These are phyloP conservation scores for Branchinecta lynchi DNA, from an alignment of 1,140 invertebrate genomes.

Conservation along the genomic window DNA sequence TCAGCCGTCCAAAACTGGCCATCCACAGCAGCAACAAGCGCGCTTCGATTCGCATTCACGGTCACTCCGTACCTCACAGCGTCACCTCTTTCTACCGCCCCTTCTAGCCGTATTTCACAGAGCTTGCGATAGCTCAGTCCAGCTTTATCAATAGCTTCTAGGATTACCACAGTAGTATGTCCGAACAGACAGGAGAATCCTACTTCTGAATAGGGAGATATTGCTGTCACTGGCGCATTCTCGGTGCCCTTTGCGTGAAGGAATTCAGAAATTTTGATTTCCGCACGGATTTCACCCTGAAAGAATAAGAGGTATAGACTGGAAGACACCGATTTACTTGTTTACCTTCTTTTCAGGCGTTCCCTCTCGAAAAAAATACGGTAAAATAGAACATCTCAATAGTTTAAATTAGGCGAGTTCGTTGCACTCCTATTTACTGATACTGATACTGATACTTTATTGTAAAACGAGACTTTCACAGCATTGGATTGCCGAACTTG, in stretches of 20 bases:
- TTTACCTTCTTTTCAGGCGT: too few species aligned
- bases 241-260: not conserved
- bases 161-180: not conserved
- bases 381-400: too few species aligned
- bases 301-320: not conserved
- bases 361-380: too few species aligned
- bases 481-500: too few species aligned
- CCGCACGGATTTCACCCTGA: not conserved
- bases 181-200: not conserved
- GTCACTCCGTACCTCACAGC: not conserved
- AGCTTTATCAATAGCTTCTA: slow-evolving; percentile 4
- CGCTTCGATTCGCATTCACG: not conserved
- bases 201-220: slow-evolving; percentile 2
- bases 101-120: not conserved
- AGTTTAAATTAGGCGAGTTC: too few species aligned
- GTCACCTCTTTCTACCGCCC: not conserved
- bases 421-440: too few species aligned
- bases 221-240: not conserved
- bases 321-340: too few species aligned
- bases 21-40: not conserved
- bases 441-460: too few species aligned
- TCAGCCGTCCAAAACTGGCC: not conserved
- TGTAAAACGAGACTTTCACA: too few species aligned
- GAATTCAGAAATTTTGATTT: not conserved
- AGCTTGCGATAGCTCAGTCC: slow-evolving; percentile 2